Conservation (phyloP, 1,140 invertebrate species). For the Leptinotarsa lineolata region DNA sequence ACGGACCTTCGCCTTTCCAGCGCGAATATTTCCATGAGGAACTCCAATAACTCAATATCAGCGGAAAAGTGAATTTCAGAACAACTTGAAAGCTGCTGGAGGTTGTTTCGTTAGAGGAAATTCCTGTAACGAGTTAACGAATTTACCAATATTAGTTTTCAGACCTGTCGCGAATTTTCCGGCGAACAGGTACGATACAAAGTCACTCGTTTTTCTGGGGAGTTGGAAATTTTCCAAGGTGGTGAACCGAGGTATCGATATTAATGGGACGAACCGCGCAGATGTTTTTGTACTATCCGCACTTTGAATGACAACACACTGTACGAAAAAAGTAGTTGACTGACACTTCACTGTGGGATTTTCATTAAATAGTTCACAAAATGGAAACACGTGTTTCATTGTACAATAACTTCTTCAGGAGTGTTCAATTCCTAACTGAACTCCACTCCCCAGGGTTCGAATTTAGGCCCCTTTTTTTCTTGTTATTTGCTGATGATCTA, state of each 20-base stretch:
- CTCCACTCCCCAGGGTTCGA: no score
- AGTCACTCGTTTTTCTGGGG: slow-evolving; percentile 2
- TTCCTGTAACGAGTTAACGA: slow-evolving; percentile 23
- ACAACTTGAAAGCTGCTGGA: slow-evolving; percentile 10
- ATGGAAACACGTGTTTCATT: no score
- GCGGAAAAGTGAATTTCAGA: slow-evolving; percentile 2
- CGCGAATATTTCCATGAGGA: background rate
- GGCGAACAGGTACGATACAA: background rate
- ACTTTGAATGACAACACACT: no score
- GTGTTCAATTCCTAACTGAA: no score
- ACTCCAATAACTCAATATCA: slow-evolving; percentile 18
- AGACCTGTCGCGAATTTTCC: slow-evolving; percentile 19
- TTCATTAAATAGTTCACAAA: no score
- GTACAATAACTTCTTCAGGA: no score
- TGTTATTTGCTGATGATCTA: no score
- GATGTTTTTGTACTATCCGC: no score
- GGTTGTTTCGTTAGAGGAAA: slow-evolving; percentile 13
- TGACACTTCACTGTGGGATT: no score
- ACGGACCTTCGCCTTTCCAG: background rate
- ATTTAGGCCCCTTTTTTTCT: no score
- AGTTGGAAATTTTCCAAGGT: background rate
- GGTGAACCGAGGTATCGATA: background rate
- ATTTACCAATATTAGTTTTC: slow-evolving; percentile 26
- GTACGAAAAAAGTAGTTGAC: no score
- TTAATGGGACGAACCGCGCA: no score